These are phyloP conservation scores for Amphiprion percula DNA, from an alignment of 2,113 vertebrate genomes.

Conservation along the genomic window DNA sequence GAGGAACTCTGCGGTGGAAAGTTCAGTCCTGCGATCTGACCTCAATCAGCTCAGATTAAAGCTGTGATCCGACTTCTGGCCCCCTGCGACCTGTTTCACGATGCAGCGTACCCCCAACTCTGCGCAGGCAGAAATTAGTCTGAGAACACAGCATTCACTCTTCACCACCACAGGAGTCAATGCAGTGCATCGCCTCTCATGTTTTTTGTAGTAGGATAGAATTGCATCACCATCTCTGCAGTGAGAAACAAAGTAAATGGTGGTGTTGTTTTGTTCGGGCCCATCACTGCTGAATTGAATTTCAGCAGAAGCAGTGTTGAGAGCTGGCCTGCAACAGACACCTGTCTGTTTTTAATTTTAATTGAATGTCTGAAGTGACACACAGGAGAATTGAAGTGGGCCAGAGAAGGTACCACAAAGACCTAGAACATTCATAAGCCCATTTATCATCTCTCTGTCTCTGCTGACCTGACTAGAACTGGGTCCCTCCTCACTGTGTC, in stretches of 20 bases:
- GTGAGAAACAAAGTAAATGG: conserved; percentile 1
- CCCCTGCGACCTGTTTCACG: conserved; percentile 19
- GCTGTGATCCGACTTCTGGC: conserved; percentile 44
- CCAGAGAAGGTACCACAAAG: conserved; percentile 58
- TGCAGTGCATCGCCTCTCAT: background rate
- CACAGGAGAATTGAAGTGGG: conserved; percentile 61
- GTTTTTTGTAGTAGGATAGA: background rate
- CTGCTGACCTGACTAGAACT: conserved; percentile 62
- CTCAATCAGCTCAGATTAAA: conserved; percentile 76
- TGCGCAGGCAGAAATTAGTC: conserved; percentile 44
- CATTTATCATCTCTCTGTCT: conserved; percentile 71
- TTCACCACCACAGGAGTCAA: conserved; percentile 2
- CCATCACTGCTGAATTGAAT: background rate
- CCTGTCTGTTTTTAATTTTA: conserved; percentile 56
- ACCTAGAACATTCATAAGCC: conserved; percentile 51
- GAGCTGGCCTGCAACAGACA: conserved; percentile 33
- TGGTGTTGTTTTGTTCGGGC: background rate
- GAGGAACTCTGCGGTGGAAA: conserved; percentile 58
- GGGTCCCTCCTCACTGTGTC: conserved; percentile 63
- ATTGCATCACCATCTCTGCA: background rate
- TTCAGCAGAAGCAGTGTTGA: no score
- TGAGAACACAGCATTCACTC: conserved; percentile 23
- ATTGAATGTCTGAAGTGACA: conserved; percentile 47
- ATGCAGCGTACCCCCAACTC: conserved; percentile 32
- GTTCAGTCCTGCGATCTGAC: conserved; percentile 67